Evolutionary conservation across 2,888 invertebrate genomes (phyloP), one percentile per base, ranked within the genome.

Genomic region (Scaptomyza tumidula): DNA sequence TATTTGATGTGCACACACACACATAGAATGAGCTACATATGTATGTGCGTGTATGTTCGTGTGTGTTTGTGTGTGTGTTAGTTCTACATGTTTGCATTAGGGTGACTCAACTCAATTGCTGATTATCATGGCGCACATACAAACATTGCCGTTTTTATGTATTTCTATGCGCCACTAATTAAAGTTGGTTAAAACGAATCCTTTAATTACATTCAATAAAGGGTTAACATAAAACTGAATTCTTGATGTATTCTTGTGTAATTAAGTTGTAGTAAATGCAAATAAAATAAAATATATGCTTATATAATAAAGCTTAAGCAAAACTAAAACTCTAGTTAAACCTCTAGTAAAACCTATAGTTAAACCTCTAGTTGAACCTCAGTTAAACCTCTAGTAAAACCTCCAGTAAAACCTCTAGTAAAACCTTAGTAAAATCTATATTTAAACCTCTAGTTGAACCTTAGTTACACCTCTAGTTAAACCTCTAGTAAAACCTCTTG

Each of bases 1-100:
- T 86, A 82, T 82, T 82, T 86, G 84, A 77, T 86, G 83, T 69
- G 74, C 74, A 71, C 62, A 75, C 57, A 68, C 57, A 19, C 41
- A 27, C 44, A 33, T 3, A 7, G 9, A 29, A 33, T 31, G 11
- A 50, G 41, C 41, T 11, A 33, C 31, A 45, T 16, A 54, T 13
- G 6, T 24, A 35, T 43, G 16, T 9, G 16, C 31, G 14, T 49
- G 7, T 19, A 19, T 19, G 2, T 19, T 19, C 2, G 19, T 19
- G 19, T 19, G 27, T 11, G 4, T 13, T 37, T 49, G 37, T 48
- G 13, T 10, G 57, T 44, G 49, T 43, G 19, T 41, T 39, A 48
- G 69, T 55, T 45, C 45, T 16, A 49, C 9, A 41, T 54, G 43
- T 45, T 57, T 16, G 24, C 77, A 77, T 72, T 72, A 61, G 75